Conservation (phyloP, 2,797 vertebrate genomes). For the Manis crassicaudata region DNA sequence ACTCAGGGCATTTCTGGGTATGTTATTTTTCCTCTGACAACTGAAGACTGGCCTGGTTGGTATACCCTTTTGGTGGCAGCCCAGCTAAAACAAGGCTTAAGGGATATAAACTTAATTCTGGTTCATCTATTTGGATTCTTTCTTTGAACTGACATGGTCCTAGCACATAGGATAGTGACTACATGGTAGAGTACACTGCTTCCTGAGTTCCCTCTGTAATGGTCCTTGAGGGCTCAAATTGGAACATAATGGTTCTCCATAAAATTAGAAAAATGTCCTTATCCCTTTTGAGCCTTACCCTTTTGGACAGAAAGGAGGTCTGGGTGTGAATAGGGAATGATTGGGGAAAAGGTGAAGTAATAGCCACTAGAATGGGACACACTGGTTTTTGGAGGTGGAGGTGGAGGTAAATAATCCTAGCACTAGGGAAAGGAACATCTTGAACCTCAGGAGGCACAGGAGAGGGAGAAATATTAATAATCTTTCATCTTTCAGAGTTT, state of each 20-base stretch:
- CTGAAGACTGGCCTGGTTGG: neutral
- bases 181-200: neutral
- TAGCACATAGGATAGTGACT: neutral
- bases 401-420: neutral
- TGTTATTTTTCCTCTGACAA: neutral
- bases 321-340: neutral
- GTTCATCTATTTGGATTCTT: neutral
- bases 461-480: neutral
- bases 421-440: neutral
- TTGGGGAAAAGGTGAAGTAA: neutral
- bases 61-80: neutral
- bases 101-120: constrained; percentile 2
- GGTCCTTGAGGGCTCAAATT: neutral
- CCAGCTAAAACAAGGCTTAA: neutral
- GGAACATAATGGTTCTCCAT: neutral
- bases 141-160: neutral
- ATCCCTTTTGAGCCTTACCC: neutral
- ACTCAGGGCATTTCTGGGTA: neutral
- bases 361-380: neutral
- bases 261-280: constrained; percentile 20
- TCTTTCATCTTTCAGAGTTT: neutral
- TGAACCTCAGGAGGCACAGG: neutral
- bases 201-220: neutral
- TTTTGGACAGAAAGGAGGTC: neutral
- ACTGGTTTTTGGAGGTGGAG: neutral